A percentile compares a stretch with the other conserved stretches of the same genome.
Evolutionary conservation across 2,888 invertebrate species (phyloP).

Genomic region (Odontocerum albicorne): DNA sequence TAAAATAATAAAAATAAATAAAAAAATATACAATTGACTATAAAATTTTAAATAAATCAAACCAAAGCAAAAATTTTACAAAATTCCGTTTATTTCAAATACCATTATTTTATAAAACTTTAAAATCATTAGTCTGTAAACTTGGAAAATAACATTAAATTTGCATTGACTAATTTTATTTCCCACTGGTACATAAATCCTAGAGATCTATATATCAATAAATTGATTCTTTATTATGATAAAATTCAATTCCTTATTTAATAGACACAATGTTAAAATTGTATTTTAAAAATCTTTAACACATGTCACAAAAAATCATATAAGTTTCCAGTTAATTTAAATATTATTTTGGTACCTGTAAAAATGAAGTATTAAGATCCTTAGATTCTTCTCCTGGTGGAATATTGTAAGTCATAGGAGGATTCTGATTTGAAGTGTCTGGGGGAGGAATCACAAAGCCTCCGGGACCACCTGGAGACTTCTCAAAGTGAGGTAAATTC

Average conservation of each 20-base stretch:
- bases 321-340: background rate
- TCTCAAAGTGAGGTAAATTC: slow-evolving; percentile 22
- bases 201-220: too few species aligned
- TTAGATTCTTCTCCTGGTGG: slow-evolving; percentile 66
- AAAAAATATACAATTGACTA: too few species aligned
- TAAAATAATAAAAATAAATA: background rate
- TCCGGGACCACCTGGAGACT: slow-evolving; percentile 27
- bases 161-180: too few species aligned
- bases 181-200: too few species aligned
- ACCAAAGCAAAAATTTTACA: too few species aligned
- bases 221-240: too few species aligned
- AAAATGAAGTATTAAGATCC: slow-evolving; percentile 64
- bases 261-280: background rate
- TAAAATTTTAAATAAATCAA: too few species aligned
- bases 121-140: too few species aligned
- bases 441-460: slow-evolving; percentile 37
- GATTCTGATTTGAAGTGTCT: slow-evolving; percentile 33
- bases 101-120: too few species aligned
- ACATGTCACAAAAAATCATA: background rate
- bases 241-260: too few species aligned
- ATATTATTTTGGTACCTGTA: slow-evolving; percentile 47
- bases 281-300: slow-evolving; percentile 18
- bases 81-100: too few species aligned
- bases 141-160: too few species aligned
- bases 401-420: slow-evolving; percentile 66